Evolutionary conservation across 2,113 vertebrate genomes (phyloP).

Genomic region (Euleptes europaea): DNA sequence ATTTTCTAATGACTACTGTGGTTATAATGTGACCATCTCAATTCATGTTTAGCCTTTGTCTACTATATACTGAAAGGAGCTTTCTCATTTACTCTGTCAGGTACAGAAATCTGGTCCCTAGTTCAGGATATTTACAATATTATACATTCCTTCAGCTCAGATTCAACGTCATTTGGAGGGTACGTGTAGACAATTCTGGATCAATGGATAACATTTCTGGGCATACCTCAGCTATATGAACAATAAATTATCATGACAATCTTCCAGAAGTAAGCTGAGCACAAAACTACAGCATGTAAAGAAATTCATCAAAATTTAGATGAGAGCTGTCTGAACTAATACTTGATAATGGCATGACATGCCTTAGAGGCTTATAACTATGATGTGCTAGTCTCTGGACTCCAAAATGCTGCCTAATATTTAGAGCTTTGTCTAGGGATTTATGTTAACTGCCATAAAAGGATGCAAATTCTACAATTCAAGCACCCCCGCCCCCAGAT

Average conservation of each 20-base stretch:
- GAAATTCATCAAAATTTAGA: constrained; percentile 59
- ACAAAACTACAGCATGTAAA: constrained; percentile 35
- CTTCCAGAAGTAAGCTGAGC: constrained; percentile 49
- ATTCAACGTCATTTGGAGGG: neutral
- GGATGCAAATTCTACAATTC: neutral
- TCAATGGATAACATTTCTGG: constrained; percentile 36
- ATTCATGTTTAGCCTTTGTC: neutral
- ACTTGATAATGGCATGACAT: constrained; percentile 47
- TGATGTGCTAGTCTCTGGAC: constrained; percentile 36
- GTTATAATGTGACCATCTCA: neutral
- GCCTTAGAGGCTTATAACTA: constrained; percentile 45
- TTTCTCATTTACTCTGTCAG: neutral
- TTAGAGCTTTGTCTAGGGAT: constrained; percentile 34
- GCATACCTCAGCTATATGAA: constrained; percentile 35
- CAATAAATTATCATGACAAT: constrained; percentile 52
- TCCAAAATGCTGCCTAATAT: constrained; percentile 42
- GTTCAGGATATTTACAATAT: neutral
- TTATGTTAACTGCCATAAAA: neutral
- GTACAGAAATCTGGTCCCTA: neutral
- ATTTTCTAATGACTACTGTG: neutral
- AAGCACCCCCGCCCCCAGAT: neutral
- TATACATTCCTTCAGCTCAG: neutral
- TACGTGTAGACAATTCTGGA: constrained; percentile 32
- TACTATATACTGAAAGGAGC: neutral
- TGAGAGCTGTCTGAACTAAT: constrained; percentile 57